Evolutionary conservation across 1,140 invertebrate genomes (phyloP).

Genomic region (Drosophila navojoa): DNA sequence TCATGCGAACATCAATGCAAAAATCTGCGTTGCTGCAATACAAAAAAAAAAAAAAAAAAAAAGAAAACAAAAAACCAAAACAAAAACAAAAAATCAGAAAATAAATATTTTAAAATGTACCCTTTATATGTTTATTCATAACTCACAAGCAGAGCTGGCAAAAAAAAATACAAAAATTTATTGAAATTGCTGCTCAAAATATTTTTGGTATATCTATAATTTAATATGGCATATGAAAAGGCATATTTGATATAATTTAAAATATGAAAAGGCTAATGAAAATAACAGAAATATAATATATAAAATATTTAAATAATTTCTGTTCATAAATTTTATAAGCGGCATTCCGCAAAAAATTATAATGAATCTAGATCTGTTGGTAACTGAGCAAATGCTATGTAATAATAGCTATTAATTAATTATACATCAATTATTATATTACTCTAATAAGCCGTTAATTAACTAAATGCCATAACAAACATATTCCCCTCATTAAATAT

Average conservation of each 20-base stretch:
- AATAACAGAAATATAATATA: no score
- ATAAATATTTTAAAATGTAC: slow-evolving; percentile 26
- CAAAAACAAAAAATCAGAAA: slow-evolving; percentile 6
- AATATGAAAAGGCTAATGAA: no score
- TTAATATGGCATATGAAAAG: background rate
- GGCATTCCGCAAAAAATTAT: no score
- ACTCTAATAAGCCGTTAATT: no score
- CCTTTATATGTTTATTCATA: slow-evolving; percentile 12
- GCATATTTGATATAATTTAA: background rate
- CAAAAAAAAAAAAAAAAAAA: slow-evolving; percentile 10
- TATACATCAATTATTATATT: no score
- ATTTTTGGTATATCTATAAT: background rate
- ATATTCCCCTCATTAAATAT: no score
- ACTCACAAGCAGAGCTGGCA: background rate
- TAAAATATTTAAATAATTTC: no score
- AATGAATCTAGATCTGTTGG: no score
- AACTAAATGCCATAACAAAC: background rate
- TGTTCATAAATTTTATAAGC: no score
- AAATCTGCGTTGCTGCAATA: slow-evolving; percentile 43
- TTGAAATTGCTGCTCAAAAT: background rate
- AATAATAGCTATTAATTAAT: no score
- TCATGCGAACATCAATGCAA: slow-evolving; percentile 70
- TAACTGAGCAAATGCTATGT: no score
- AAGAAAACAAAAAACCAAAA: slow-evolving; percentile 1
- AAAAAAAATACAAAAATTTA: background rate